Evolutionary conservation across 2,797 vertebrate genomes (phyloP).

Genomic region (Chromis chromis): DNA sequence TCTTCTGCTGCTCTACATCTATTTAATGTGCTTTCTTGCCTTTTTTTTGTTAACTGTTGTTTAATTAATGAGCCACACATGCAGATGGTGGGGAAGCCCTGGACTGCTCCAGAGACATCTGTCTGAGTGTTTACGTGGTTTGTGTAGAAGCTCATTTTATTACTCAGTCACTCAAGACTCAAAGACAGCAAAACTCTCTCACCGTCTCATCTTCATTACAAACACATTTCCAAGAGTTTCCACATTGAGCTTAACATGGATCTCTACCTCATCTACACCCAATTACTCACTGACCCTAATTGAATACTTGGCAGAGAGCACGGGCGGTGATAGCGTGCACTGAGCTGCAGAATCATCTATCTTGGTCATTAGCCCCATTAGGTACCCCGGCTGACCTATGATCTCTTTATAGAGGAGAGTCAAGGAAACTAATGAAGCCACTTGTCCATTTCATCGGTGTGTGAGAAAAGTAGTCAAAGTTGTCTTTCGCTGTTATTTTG

Average conservation of each 20-base stretch:
- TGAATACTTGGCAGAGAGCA: slow-evolving; percentile 81
- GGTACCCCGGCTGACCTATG: slow-evolving; percentile 67
- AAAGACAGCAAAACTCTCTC: slow-evolving; percentile 17
- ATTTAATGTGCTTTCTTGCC: slow-evolving; percentile 20
- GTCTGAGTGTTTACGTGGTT: slow-evolving; percentile 65
- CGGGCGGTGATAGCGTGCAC: slow-evolving; percentile 57
- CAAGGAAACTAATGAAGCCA: slow-evolving; percentile 54
- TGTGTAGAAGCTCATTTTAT: slow-evolving; percentile 69
- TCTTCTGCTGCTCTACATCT: not conserved
- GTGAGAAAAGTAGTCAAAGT: slow-evolving; percentile 48
- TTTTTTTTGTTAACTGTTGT: slow-evolving; percentile 18
- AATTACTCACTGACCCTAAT: slow-evolving; percentile 81
- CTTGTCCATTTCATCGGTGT: slow-evolving; percentile 29
- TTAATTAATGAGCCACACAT: slow-evolving; percentile 42
- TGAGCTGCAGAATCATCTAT: slow-evolving; percentile 66
- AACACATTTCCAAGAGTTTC: slow-evolving; percentile 70
- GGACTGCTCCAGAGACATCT: slow-evolving; percentile 36
- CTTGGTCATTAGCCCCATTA: slow-evolving; percentile 74
- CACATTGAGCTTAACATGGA: slow-evolving; percentile 60
- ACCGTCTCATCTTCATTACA: slow-evolving; percentile 24
- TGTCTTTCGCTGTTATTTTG: slow-evolving; percentile 66
- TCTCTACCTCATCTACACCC: slow-evolving; percentile 76
- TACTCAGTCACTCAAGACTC: slow-evolving; percentile 45
- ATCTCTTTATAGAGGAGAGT: slow-evolving; percentile 69
- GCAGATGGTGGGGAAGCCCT: slow-evolving; percentile 33